Percentiles rank a stretch among this genome's conserved stretches.
Conservation (phyloP, 2,888 invertebrate genomes). For the Watsonalla binaria region DNA sequence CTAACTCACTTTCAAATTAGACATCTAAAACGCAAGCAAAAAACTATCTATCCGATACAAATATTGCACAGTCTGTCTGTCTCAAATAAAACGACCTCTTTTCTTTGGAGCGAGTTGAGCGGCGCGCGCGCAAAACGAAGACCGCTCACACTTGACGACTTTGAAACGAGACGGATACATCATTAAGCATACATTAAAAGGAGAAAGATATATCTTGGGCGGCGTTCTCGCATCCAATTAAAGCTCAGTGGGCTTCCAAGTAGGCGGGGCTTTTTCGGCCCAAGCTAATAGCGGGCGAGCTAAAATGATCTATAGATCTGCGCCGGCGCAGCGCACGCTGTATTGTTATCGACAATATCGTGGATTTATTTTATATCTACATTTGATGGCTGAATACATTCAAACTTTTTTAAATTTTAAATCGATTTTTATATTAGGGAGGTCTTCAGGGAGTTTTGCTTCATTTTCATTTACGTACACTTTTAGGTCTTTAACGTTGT, state of each 20-base stretch:
- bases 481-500: neutral
- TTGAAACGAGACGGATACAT: constrained; percentile 30
- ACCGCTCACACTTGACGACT: constrained; percentile 36
- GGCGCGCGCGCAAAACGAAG: constrained; percentile 65
- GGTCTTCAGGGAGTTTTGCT: constrained; percentile 29
- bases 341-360: constrained; percentile 72
- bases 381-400: constrained; percentile 67
- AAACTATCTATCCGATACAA: constrained; percentile 63
- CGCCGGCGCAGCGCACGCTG: constrained; percentile 52
- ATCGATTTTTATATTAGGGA: constrained; percentile 35
- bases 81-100: constrained; percentile 67
- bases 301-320: constrained; percentile 77
- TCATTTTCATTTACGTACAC: constrained; percentile 20
- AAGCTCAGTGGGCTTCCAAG: constrained; percentile 74
- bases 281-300: constrained; percentile 73
- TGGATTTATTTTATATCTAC: constrained; percentile 65
- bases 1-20: constrained; percentile 65
- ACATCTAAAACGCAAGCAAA: constrained; percentile 51
- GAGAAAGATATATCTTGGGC: constrained; percentile 51
- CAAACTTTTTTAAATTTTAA: constrained; percentile 44
- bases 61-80: constrained; percentile 71
- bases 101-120: constrained; percentile 57
- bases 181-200: constrained; percentile 15
- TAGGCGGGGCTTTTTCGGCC: constrained; percentile 62
- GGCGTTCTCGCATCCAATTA: constrained; percentile 73